Conservation (phyloP, 2,113 vertebrate genomes). For the Meriones unguiculatus region DNA sequence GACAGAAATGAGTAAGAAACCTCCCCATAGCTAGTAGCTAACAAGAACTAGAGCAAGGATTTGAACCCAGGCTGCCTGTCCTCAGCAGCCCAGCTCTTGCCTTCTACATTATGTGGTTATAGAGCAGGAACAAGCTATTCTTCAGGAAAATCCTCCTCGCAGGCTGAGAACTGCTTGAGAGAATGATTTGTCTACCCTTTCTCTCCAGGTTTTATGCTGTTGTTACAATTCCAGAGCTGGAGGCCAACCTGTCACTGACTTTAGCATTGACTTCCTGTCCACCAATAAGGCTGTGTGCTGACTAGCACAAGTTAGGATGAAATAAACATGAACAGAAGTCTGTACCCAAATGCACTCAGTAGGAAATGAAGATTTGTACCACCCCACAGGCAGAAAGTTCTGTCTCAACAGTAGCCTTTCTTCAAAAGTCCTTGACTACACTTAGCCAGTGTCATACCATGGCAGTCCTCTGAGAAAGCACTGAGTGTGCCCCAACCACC, state of each 20-base stretch:
- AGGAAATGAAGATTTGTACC: not conserved
- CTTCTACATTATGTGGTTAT: not conserved
- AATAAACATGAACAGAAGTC: not conserved
- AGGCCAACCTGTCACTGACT: not conserved
- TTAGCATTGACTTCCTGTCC: not conserved
- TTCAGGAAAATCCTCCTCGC: not conserved
- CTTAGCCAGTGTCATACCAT: not conserved
- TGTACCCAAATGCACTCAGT: not conserved
- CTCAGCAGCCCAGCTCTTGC: not conserved
- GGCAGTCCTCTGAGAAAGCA: not conserved
- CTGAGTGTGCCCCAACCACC: not conserved
- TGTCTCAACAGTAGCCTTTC: not conserved
- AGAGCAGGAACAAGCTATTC: not conserved
- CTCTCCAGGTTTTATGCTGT: not conserved
- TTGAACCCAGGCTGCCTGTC: not conserved
- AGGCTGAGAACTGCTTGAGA: not conserved
- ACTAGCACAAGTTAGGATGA: not conserved
- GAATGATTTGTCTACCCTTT: not conserved
- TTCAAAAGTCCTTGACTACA: not conserved
- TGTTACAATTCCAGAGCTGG: not conserved
- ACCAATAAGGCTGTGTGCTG: not conserved
- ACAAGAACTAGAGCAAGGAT: not conserved
- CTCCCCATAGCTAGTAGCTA: not conserved
- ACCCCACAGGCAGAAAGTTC: not conserved
- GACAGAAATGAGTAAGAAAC: not conserved